A percentile compares a stretch with the other conserved stretches of the same genome.
These are phyloP conservation scores for Heliocidaris erythrogramma DNA, from an alignment of 35 echinoderm and acorn worm species.

Conservation along the genomic window DNA sequence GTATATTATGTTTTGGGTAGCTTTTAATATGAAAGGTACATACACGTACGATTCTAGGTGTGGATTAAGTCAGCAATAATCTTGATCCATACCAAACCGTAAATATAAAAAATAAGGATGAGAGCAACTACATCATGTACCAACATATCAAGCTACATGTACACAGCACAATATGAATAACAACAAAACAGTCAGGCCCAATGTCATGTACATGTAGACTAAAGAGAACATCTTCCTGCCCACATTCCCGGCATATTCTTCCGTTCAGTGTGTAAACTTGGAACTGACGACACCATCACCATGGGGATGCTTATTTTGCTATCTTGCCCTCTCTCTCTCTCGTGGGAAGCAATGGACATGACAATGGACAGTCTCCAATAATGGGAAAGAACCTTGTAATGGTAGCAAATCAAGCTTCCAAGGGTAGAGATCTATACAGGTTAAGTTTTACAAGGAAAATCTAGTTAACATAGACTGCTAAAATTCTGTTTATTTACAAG, in stretches of 20 bases:
- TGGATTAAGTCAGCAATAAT: too few species aligned
- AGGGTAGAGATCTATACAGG: too few species aligned
- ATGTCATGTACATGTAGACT: not conserved
- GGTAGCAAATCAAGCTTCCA: too few species aligned
- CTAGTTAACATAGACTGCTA: too few species aligned
- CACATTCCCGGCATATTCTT: constrained; percentile 1
- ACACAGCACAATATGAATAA: not conserved
- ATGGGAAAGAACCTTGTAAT: not conserved
- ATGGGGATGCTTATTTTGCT: not conserved
- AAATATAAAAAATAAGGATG: too few species aligned
- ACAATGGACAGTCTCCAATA: not conserved
- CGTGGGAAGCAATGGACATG: not conserved
- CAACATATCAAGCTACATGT: not conserved
- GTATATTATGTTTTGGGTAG: too few species aligned
- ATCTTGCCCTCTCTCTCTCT: not conserved
- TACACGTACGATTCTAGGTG: too few species aligned
- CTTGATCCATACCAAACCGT: too few species aligned
- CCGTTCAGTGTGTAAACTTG: not conserved
- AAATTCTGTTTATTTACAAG: too few species aligned
- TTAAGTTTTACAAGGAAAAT: too few species aligned
- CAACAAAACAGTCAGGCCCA: too few species aligned
- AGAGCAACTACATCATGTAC: not conserved
- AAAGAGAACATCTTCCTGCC: not conserved
- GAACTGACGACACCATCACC: not conserved
- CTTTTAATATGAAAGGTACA: too few species aligned